Evolutionary conservation across 2,797 vertebrate species (phyloP), one percentile per base, ranked within the genome.

Genomic region (Sarcoramphus papa): DNA sequence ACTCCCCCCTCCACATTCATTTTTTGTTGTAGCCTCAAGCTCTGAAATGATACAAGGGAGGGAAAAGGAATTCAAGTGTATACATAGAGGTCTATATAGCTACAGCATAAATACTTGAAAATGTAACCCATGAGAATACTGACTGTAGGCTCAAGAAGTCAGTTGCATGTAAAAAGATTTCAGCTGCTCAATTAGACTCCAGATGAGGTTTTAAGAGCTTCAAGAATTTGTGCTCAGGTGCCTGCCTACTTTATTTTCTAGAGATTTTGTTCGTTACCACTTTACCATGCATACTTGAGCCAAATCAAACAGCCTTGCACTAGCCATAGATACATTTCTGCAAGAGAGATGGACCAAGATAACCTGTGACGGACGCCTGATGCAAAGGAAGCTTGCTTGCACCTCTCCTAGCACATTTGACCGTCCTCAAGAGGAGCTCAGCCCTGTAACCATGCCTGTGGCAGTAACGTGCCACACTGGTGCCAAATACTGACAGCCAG

Each of bases 311-410:
- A 67, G 43, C 23, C 22, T 60, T 37, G 25, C 8, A 2, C 28
- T 48, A 20, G 10, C 63, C 31, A 51, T 9, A 41, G 64, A 33
- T 3, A 25, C 1, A 22, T 24, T 30, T 54, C 56, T 57, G 40
- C 31, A 63, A 78, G 37, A 69, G 27, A 57, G 53, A 35, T 8
- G 14, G 33, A 50, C 48, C 27, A 9, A 24, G 56, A 8, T 2
- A 27, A 48, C 20, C 41, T 35, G 13, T 16, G 47, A 3, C 1
- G 1, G 77, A 62, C 0, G 3, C 1, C 4, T 28, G 33, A 24
- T 47, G 30, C 0, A 2, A 21, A 51, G 47, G 23, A 41, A 82
- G 31, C 31, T 62, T 59, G 24, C 13, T 20, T 40, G 33, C 23
- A 9, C 31, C 45, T 81, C 57, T 88, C 50, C 48, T 14, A 43